Conservation (phyloP, 2,888 invertebrate species). For the Allygus modestus region DNA sequence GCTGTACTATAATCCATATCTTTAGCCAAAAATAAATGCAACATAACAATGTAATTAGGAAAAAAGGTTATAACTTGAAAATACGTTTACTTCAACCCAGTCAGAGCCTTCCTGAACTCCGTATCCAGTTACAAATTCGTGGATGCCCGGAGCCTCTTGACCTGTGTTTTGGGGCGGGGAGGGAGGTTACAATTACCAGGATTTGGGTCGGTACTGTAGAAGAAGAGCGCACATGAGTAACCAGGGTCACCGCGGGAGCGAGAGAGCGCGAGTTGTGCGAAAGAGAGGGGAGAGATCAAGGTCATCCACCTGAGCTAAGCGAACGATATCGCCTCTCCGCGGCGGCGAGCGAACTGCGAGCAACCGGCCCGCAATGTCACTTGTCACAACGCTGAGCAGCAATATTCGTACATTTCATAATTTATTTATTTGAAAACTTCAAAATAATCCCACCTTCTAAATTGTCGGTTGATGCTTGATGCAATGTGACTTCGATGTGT, state of each 20-base stretch:
- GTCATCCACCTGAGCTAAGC: conserved; percentile 33
- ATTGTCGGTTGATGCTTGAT: no score
- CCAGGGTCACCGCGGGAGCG: conserved; percentile 32
- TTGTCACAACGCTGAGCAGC: conserved; percentile 14
- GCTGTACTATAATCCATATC: no score
- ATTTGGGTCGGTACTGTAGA: conserved; percentile 29
- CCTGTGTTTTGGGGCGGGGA: neutral
- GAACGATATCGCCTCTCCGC: conserved; percentile 1
- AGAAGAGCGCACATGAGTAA: conserved; percentile 21
- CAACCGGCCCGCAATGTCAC: neutral
- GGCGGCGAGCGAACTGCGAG: neutral
- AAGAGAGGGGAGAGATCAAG: conserved; percentile 13
- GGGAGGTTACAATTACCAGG: conserved; percentile 23
- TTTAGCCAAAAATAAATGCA: no score
- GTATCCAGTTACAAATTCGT: conserved; percentile 1
- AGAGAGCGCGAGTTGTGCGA: neutral
- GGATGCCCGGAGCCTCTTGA: conserved; percentile 5
- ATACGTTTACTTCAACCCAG: no score
- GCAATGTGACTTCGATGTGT: no score
- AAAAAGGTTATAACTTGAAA: no score
- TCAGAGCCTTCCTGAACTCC: neutral
- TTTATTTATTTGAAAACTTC: no score
- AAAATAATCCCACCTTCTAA: no score
- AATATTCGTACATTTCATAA: no score
- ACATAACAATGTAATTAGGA: no score